Percentiles rank a stretch among this genome's conserved stretches.
Evolutionary conservation across 1,140 invertebrate species (phyloP).

Genomic region (Rhyzopertha dominica): DNA sequence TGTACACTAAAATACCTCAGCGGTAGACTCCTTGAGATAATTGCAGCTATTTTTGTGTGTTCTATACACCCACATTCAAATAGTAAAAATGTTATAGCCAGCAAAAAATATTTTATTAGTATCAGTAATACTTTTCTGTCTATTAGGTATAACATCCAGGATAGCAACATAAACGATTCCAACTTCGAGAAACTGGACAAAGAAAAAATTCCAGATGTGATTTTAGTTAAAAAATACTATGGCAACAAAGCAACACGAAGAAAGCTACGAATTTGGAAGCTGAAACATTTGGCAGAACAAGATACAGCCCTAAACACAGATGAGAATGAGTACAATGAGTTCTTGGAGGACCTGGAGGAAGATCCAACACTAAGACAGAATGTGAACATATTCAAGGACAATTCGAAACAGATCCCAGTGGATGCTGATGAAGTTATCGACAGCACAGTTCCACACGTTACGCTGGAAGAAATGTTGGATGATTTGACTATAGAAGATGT

Average conservation of each 20-base stretch:
- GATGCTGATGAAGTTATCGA: slow-evolving; percentile 66
- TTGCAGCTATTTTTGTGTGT: no score
- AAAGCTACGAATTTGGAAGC: slow-evolving; percentile 83
- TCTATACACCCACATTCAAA: no score
- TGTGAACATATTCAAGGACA: slow-evolving; percentile 89
- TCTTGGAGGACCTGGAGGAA: slow-evolving; percentile 96
- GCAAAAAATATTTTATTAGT: slow-evolving; percentile 1
- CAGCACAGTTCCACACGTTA: slow-evolving; percentile 73
- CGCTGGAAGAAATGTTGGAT: slow-evolving; percentile 96
- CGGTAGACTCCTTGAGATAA: no score
- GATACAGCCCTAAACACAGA: slow-evolving; percentile 62
- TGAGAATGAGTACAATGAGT: slow-evolving; percentile 86
- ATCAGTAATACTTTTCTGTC: slow-evolving; percentile 17
- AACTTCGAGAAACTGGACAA: slow-evolving; percentile 80
- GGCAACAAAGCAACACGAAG: slow-evolving; percentile 65
- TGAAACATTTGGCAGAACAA: slow-evolving; percentile 77
- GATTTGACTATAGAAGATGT: slow-evolving; percentile 81
- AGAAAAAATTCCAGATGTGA: slow-evolving; percentile 77
- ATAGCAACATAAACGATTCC: slow-evolving; percentile 85
- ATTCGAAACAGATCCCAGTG: slow-evolving; percentile 57
- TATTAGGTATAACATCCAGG: slow-evolving; percentile 76
- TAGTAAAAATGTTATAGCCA: no score
- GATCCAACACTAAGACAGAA: slow-evolving; percentile 82
- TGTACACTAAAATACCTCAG: no score
- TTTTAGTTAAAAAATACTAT: slow-evolving; percentile 91